These are phyloP conservation scores for Hemiscyllium ocellatum DNA, from an alignment of 2,113 vertebrate species.

Conservation along the genomic window DNA sequence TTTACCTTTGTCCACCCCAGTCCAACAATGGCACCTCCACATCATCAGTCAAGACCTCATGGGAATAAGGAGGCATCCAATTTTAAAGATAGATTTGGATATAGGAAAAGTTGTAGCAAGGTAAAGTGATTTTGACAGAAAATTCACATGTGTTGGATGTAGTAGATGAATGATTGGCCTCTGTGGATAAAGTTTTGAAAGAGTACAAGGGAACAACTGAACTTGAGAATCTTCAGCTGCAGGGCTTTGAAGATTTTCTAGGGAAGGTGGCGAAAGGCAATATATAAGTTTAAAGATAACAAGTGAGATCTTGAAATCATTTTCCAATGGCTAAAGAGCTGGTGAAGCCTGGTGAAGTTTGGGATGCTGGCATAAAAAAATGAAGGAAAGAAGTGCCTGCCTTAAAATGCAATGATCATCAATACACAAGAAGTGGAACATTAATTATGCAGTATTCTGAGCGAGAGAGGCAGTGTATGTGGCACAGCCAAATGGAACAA, in stretches of 20 bases:
- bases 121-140: background rate
- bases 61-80: background rate
- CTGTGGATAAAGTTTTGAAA: background rate
- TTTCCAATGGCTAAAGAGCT: background rate
- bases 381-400: background rate
- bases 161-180: background rate
- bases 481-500: background rate
- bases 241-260: background rate
- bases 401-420: background rate
- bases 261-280: no score
- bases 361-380: background rate
- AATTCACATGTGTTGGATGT: background rate
- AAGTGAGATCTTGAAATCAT: background rate
- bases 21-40: no score
- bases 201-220: background rate
- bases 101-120: background rate
- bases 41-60: background rate
- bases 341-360: background rate
- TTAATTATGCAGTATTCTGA: background rate
- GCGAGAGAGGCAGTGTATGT: background rate
- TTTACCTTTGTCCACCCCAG: no score
- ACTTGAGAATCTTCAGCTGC: background rate
- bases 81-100: background rate
- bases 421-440: background rate
- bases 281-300: background rate